Conservation (phyloP, 2,888 invertebrate species). For the Ariolimax columbianus region DNA sequence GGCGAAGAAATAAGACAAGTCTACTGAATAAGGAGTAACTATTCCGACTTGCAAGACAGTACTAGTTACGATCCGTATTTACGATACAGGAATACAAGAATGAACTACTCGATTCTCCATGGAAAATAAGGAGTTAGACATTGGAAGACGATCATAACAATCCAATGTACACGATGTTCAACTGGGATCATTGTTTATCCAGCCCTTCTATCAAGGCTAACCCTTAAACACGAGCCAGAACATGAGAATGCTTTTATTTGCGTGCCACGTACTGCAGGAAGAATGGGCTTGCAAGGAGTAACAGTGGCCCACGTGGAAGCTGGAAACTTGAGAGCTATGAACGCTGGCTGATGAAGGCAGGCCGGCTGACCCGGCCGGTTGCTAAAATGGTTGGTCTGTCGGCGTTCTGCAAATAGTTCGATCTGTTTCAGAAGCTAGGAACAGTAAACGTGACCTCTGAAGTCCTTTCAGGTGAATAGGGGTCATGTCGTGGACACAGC, state of each 20-base stretch:
- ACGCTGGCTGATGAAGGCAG: neutral
- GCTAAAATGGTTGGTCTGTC: neutral
- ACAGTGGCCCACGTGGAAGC: neutral
- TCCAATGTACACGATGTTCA: no score
- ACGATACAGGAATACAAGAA: no score
- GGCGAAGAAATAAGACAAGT: no score
- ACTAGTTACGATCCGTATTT: no score
- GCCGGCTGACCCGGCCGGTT: neutral
- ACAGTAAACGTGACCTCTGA: neutral
- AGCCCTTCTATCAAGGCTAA: neutral
- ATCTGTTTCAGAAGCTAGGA: neutral
- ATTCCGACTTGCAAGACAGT: no score
- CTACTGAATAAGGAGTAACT: no score
- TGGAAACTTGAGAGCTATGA: neutral
- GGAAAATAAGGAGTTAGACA: no score
- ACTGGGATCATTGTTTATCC: neutral
- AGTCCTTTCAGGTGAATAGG: neutral
- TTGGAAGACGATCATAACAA: no score
- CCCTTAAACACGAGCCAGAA: neutral
- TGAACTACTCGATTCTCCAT: no score
- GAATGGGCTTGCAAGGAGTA: neutral
- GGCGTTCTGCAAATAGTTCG: conserved; percentile 17
- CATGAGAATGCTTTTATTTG: conserved; percentile 1
- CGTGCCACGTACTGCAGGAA: neutral
- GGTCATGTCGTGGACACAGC: neutral